phyloP scores from a whole-genome alignment of 2,888 invertebrate genomes.

The Bugulina stolonifera region DNA sequence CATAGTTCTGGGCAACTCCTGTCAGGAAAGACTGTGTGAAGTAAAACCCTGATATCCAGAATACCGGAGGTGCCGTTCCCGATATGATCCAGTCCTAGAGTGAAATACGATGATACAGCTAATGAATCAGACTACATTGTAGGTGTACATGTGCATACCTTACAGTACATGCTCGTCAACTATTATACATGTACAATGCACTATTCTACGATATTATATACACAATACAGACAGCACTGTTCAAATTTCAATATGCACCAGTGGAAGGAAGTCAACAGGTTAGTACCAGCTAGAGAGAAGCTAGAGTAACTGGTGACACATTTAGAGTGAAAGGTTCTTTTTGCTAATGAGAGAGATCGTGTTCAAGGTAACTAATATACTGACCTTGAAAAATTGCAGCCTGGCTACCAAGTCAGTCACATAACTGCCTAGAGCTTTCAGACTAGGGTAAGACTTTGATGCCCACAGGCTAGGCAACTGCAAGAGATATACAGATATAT shows the following conservation, averaged over 20 bases:
- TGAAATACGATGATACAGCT: too few species aligned
- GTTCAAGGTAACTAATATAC: too few species aligned
- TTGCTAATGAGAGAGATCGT: too few species aligned
- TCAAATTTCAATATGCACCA: too few species aligned
- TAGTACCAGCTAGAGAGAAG: background rate
- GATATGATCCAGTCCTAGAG: constrained; percentile 46
- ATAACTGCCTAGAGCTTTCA: constrained; percentile 52
- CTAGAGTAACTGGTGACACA: background rate
- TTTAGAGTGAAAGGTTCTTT: background rate
- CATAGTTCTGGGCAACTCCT: constrained; percentile 50
- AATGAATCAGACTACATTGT: too few species aligned
- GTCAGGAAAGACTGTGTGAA: constrained; percentile 54
- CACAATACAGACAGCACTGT: too few species aligned
- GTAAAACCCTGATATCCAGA: constrained; percentile 55
- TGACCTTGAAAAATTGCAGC: constrained; percentile 49
- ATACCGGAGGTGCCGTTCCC: constrained; percentile 47
- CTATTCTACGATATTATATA: too few species aligned
- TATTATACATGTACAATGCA: too few species aligned
- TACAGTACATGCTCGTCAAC: too few species aligned
- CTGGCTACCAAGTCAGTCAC: constrained; percentile 49
- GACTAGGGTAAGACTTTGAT: constrained; percentile 51
- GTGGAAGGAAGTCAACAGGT: background rate
- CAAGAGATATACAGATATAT: constrained; percentile 10
- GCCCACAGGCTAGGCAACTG: constrained; percentile 52
- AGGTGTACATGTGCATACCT: too few species aligned